Conservation (phyloP, 2,888 invertebrate genomes). For the Ophioninae sp. region DNA sequence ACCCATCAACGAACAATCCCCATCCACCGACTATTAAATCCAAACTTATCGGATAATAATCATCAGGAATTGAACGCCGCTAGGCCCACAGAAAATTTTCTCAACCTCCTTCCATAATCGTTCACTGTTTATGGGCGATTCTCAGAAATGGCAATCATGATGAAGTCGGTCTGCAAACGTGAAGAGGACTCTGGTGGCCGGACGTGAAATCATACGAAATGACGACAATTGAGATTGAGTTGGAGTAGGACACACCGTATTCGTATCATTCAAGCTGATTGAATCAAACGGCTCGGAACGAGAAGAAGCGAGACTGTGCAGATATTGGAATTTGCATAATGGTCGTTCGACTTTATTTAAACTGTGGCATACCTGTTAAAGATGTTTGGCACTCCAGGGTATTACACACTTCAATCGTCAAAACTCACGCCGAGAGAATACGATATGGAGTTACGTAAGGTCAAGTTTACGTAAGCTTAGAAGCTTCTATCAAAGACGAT, state of each 20-base stretch:
- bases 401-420: neutral
- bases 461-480: slow-evolving; percentile 1
- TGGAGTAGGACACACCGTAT: neutral
- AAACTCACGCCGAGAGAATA: neutral
- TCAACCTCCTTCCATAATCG: neutral
- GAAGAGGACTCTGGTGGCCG: neutral
- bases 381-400: neutral
- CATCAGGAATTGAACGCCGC: neutral
- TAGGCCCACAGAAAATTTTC: neutral
- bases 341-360: neutral
- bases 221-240: neutral
- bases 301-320: neutral
- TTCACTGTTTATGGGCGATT: neutral
- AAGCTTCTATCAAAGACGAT: neutral
- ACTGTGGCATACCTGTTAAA: neutral
- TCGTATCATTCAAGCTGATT: neutral
- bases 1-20: slow-evolving; percentile 31
- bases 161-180: neutral
- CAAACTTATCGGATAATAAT: neutral
- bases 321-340: neutral
- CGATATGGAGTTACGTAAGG: neutral
- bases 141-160: neutral
- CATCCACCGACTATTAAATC: slow-evolving; percentile 17
- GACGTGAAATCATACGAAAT: neutral
- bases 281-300: neutral